Evolutionary conservation across 2,888 invertebrate species (phyloP).

Genomic region (Leptogaster cylindrica): DNA sequence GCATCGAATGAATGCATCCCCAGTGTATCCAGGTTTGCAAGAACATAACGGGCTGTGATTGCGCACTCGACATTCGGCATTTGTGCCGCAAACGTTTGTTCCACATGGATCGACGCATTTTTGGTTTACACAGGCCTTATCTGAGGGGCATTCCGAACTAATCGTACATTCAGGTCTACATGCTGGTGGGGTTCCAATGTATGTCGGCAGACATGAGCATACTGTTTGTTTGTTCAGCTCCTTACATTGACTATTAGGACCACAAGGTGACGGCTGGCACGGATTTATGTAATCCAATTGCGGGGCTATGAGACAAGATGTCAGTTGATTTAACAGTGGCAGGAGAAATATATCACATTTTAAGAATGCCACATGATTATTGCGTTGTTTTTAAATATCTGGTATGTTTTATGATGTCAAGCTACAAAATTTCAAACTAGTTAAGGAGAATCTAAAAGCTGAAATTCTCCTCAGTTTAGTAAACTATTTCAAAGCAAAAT

Average conservation of each 20-base stretch:
- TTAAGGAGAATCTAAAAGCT: no score
- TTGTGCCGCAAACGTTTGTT: conserved; percentile 69
- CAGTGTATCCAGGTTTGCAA: conserved; percentile 71
- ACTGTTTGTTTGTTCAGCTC: conserved; percentile 71
- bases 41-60: conserved; percentile 75
- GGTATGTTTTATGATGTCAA: no score
- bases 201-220: conserved; percentile 72
- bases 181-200: conserved; percentile 74
- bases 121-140: conserved; percentile 71
- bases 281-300: conserved; percentile 56
- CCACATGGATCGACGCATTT: conserved; percentile 75
- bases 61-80: conserved; percentile 71
- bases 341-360: no score
- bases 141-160: conserved; percentile 70
- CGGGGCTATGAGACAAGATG: conserved; percentile 48
- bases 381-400: neutral
- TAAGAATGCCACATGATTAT: no score
- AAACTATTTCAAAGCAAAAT: no score
- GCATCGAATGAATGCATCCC: conserved; percentile 73
- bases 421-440: no score
- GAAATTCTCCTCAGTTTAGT: no score
- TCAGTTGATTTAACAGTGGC: conserved; percentile 11
- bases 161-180: conserved; percentile 74
- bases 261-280: conserved; percentile 71
- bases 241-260: conserved; percentile 80